These are phyloP conservation scores for Mastomys natalensis DNA, from an alignment of 2,113 vertebrate genomes.

Conservation along the genomic window DNA sequence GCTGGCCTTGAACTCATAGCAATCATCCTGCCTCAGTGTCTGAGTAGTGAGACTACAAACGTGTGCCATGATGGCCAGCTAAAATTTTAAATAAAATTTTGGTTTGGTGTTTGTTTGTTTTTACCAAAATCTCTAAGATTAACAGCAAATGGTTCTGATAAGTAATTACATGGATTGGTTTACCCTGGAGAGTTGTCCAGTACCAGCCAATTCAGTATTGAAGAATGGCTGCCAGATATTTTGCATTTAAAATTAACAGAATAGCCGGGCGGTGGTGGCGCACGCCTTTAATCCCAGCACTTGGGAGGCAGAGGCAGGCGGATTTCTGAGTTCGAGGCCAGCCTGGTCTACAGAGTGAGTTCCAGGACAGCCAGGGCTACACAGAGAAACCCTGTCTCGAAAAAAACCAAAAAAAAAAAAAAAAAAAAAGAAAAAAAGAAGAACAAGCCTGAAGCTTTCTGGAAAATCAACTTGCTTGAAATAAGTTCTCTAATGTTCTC, in stretches of 20 bases:
- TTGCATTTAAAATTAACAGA: conserved; percentile 36
- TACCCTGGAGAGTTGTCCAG: conserved; percentile 8
- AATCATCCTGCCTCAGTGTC: background rate
- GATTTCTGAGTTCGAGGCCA: too few species aligned
- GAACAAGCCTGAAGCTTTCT: background rate
- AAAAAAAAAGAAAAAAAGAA: too few species aligned
- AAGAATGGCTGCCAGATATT: conserved; percentile 35
- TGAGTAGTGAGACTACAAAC: background rate
- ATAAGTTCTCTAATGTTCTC: background rate
- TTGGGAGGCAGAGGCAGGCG: too few species aligned
- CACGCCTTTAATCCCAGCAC: too few species aligned
- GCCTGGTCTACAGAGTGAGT: too few species aligned
- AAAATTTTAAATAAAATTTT: conserved; percentile 2
- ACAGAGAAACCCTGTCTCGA: too few species aligned
- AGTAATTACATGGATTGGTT: conserved; percentile 14
- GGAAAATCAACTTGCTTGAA: conserved; percentile 21
- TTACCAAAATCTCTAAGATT: conserved; percentile 58
- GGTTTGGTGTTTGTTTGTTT: background rate
- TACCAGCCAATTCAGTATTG: conserved; percentile 31
- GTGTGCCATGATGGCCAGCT: background rate
- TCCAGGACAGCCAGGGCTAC: too few species aligned
- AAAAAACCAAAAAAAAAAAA: too few species aligned
- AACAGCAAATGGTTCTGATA: background rate
- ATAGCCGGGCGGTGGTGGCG: too few species aligned
- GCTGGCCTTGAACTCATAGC: background rate